Percentiles rank a stretch among this genome's conserved stretches.
phyloP scores from a whole-genome alignment of 2,888 invertebrate species.

The Achlya flavicornis region DNA sequence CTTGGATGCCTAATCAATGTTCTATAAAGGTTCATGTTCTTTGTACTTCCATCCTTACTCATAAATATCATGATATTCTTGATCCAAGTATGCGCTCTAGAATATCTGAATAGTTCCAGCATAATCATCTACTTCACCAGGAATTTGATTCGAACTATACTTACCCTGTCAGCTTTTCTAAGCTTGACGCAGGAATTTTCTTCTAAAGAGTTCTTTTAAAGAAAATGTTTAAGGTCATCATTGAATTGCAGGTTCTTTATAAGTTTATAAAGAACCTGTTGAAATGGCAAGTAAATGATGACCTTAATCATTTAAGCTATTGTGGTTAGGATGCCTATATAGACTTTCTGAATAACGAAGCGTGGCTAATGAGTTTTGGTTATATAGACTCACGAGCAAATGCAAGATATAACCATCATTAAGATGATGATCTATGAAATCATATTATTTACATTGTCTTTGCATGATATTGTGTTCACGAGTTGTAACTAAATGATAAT shows the following conservation, averaged over 20 bases:
- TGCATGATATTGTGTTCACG: constrained; percentile 1
- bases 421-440: constrained; percentile 12
- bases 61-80: too few relatives aligned
- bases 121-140: too few relatives aligned
- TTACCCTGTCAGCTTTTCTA: neutral
- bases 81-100: too few relatives aligned
- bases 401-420: neutral
- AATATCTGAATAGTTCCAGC: too few relatives aligned
- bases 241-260: too few relatives aligned
- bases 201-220: too few relatives aligned
- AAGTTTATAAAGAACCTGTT: too few relatives aligned
- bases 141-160: too few relatives aligned
- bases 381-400: neutral
- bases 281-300: neutral
- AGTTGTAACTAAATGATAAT: neutral
- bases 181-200: neutral
- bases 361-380: constrained; percentile 2
- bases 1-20: too few relatives aligned
- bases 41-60: too few relatives aligned
- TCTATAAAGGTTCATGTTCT: too few relatives aligned
- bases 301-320: constrained; percentile 11
- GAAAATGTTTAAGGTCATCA: too few relatives aligned
- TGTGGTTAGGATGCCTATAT: neutral
- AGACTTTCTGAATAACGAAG: constrained; percentile 9
- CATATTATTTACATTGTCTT: constrained; percentile 6